A percentile compares a stretch with the other conserved stretches of the same genome.
These are phyloP conservation scores for Cacoxenus indagator DNA, from an alignment of 2,888 invertebrate species.

Conservation along the genomic window DNA sequence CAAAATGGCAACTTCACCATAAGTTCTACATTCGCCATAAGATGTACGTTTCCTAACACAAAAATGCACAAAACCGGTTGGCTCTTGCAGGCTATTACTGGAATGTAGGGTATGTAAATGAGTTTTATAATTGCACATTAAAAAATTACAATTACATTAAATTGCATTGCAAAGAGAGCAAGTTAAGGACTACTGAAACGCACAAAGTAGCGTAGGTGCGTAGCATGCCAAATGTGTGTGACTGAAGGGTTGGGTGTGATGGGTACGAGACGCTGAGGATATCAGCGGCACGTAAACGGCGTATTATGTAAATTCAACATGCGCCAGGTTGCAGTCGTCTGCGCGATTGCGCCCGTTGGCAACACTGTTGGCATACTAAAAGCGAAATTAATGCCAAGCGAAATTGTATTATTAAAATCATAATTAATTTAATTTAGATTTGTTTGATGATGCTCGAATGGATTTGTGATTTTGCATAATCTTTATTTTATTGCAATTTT, in stretches of 20 bases:
- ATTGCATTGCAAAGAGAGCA: conserved; percentile 24
- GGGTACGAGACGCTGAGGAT: background rate
- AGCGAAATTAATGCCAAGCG: background rate
- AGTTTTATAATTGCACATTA: conserved; percentile 51
- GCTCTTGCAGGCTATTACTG: background rate
- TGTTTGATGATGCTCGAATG: background rate
- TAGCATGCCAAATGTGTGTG: background rate
- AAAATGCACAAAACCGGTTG: background rate
- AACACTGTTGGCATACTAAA: background rate
- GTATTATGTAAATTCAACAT: conserved; percentile 7
- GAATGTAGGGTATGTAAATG: background rate
- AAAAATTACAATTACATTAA: conserved; percentile 60
- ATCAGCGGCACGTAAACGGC: background rate
- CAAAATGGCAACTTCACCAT: no score
- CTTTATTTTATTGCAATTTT: background rate
- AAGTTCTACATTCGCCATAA: no score
- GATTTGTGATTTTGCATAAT: background rate
- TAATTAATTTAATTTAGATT: conserved; percentile 9
- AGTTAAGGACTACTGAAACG: background rate
- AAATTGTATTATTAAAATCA: background rate
- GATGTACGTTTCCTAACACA: background rate
- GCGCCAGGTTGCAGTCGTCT: background rate
- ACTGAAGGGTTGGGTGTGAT: background rate
- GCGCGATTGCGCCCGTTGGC: background rate
- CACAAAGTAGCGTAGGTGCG: background rate